Evolutionary conservation across 2,888 invertebrate species (phyloP).

Genomic region (Drosophila eohydei): DNA sequence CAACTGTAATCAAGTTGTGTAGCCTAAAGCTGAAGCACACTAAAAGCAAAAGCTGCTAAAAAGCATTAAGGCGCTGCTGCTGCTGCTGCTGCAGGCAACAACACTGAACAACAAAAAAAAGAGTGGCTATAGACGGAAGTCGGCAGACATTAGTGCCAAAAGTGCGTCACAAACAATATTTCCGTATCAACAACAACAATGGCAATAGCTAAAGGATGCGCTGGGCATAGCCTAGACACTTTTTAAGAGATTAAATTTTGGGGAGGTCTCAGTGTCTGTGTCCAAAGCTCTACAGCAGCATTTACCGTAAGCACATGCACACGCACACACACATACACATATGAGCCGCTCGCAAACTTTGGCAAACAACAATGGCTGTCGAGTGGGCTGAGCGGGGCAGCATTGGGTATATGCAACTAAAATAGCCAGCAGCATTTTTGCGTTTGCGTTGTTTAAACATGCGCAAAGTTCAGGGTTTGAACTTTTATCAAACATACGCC

Average conservation of each 20-base stretch:
- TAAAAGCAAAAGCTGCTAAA: constrained; percentile 75
- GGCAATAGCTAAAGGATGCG: constrained; percentile 54
- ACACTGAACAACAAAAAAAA: constrained; percentile 16
- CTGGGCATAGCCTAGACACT: constrained; percentile 73
- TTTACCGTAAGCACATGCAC: constrained; percentile 66
- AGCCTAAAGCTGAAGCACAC: constrained; percentile 61
- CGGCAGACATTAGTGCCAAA: constrained; percentile 80
- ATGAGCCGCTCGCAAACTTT: constrained; percentile 66
- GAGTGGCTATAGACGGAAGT: constrained; percentile 75
- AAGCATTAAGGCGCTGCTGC: constrained; percentile 67
- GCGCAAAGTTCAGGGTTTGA: constrained; percentile 82
- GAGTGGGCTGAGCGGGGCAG: not conserved
- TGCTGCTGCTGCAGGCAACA: constrained; percentile 24
- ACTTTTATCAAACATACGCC: constrained; percentile 82
- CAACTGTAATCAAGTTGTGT: constrained; percentile 79
- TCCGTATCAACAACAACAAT: constrained; percentile 69
- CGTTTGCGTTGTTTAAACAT: constrained; percentile 82
- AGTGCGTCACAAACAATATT: constrained; percentile 82
- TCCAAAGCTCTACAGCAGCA: constrained; percentile 65
- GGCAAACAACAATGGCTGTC: constrained; percentile 64
- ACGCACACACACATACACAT: constrained; percentile 24
- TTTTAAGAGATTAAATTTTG: constrained; percentile 82
- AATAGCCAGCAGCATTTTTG: constrained; percentile 82
- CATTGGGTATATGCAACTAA: constrained; percentile 67
- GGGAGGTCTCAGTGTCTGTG: constrained; percentile 41